Base-by-base conservation (phyloP, 2,888 invertebrate species). In the Agrypnus murinus region DNA sequence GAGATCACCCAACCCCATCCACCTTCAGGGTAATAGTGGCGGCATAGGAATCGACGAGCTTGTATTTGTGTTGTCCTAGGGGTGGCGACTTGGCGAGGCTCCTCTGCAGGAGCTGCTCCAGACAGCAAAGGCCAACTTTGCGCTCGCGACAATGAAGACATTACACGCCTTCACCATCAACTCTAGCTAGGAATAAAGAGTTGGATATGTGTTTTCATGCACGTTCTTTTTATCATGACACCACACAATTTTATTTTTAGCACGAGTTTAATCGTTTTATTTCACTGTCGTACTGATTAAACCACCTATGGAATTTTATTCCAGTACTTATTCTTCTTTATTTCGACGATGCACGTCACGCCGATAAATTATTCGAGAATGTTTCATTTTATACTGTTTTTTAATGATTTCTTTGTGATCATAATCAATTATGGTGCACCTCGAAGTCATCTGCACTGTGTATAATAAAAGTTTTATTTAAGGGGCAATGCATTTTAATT, bases 1-100 rank as follows among this genome's bases (percentile, higher is more conserved):
- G 92, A 90, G 69, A 95, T 89, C 59, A 94, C 90, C 93, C 93
- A 95, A 12, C 95, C 95, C 95, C 95, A 95, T 10, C 94, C 94
- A 2, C 94, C 94, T 86, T 95, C 95, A 2, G 95, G 94, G 84
- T 95, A 95, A 86, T 95, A 94, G 78, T 95, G 92, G 34, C 92
- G 88, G 66, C 91, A 91, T 50, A 92, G 87, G 50, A 92, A 88
- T 60, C 91, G 87, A 8, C 91, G 88, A 0, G 91, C 91, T 46
- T 91, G 89, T 45, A 90, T 88, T 73, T 90, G 87, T 50, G 80
- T 80, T 17, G 80, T 79, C 74, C 80, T 81, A n/a, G 58, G 65
- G 65, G 82, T 77, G 65, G 82, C 77, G 15, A 79, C 74, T 69
- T 79, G 81, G 55, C 82, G 75, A 17, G 77, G 87, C 77, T 89